Base-by-base conservation (phyloP, 2,888 invertebrate genomes). In the Drosophila cracens region DNA sequence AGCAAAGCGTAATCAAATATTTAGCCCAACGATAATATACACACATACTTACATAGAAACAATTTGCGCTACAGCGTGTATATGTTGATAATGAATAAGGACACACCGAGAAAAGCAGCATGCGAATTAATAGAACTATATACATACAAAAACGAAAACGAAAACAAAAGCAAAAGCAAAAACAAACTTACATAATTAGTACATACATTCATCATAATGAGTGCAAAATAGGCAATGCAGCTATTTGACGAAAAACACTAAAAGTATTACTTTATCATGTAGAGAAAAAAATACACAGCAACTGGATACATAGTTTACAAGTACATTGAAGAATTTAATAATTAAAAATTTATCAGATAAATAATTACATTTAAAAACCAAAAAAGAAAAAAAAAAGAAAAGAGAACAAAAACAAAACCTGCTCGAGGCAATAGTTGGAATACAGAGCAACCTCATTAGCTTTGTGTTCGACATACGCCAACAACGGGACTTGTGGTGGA, bases 21-120 rank as follows among this genome's bases (percentile, higher is more conserved):
- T 91, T 92, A 91, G 92, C 91, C 91, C 91, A 91, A 91, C 91
- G 91, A 91, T 92, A 90, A 91, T 86, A 89, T 82, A 87, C 84
- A 79, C 70, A 83, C 54, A 54, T 54, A 56, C 56, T n/a, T 27
- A 56, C 56, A 70, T 81, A 83, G 89, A 79, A 71, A 75, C 85
- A 82, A 83, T 81, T 67, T 74, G 76, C 87, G 83, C 81, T 53
- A 72, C 56, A 79, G 87, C 81, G 79, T 90, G 74, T 69, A 74
- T 76, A 80, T 82, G 81, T 79, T 87, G 84, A 76, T 82, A 77
- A 56, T 62, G 67, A 81, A 75, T 61, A 71, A 79, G 71, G 61
- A 74, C 79, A 84, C 89, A 84, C 89, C 87, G 88, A 85, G 40
- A 70, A 70, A 70, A 87, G 79, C 89, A 83, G 86, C 83, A 83